These are phyloP conservation scores for Sander vitreus DNA, from an alignment of 2,113 vertebrate genomes.

Conservation along the genomic window DNA sequence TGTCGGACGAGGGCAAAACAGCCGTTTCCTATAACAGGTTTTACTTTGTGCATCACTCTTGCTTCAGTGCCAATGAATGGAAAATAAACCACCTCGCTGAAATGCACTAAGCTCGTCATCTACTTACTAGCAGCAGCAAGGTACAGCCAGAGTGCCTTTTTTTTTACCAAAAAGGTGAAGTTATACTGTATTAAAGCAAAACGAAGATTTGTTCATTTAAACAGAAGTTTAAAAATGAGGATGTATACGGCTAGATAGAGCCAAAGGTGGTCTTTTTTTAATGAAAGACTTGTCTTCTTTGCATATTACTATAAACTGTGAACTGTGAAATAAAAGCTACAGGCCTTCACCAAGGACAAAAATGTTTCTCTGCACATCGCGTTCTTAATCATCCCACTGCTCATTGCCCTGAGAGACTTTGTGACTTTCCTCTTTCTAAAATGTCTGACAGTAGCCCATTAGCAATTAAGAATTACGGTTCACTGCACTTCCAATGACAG, in stretches of 20 bases:
- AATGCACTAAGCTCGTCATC: conserved; percentile 14
- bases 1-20: conserved; percentile 30
- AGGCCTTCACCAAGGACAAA: conserved; percentile 42
- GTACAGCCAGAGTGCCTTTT: conserved; percentile 18
- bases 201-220: not conserved
- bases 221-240: not conserved
- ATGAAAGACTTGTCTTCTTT: not conserved
- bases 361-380: conserved; percentile 27
- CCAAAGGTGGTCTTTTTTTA: not conserved
- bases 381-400: conserved; percentile 56
- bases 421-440: conserved; percentile 52
- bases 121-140: conserved; percentile 14
- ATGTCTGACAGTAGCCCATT: conserved; percentile 46
- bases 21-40: conserved; percentile 40
- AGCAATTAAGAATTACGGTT: conserved; percentile 48
- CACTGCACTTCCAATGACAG: conserved; percentile 32
- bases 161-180: not conserved
- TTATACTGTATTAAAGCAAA: conserved; percentile 1
- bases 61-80: conserved; percentile 42
- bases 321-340: conserved; percentile 27
- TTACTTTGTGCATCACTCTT: conserved; percentile 56
- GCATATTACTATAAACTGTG: not conserved
- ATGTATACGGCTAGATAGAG: not conserved
- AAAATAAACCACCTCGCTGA: conserved; percentile 50
- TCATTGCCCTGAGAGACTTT: conserved; percentile 44